These are phyloP conservation scores for Homalodisca vitripennis DNA, from an alignment of 1,140 invertebrate species.

Conservation along the genomic window DNA sequence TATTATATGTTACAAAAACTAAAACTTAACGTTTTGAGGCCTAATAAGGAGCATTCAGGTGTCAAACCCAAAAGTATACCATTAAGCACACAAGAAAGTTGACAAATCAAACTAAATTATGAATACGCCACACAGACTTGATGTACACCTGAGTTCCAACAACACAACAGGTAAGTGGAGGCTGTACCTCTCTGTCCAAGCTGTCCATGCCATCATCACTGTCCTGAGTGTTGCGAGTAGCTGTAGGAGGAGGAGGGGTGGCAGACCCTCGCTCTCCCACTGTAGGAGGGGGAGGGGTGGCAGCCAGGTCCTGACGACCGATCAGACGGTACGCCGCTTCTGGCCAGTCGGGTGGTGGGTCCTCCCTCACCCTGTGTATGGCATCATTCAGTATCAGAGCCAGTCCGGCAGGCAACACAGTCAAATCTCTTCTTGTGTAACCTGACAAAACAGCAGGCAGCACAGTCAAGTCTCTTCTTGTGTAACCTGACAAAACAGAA, in stretches of 20 bases:
- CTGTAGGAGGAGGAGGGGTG: conserved; percentile 34
- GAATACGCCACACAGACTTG: too few relatives aligned
- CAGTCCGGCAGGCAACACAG: conserved; percentile 72
- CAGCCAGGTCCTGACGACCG: conserved; percentile 73
- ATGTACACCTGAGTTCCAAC: too few relatives aligned
- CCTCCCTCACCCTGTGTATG: conserved; percentile 69
- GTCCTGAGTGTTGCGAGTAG: conserved; percentile 7
- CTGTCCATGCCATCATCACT: conserved; percentile 54
- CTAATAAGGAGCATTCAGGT: too few relatives aligned
- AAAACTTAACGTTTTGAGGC: too few relatives aligned
- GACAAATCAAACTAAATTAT: too few relatives aligned
- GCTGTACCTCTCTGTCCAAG: conserved; percentile 52
- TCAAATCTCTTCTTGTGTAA: conserved; percentile 68
- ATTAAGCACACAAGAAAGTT: too few relatives aligned
- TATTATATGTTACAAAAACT: too few relatives aligned
- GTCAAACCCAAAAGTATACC: too few relatives aligned
- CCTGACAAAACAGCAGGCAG: conserved; percentile 71
- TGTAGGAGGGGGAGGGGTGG: conserved; percentile 42
- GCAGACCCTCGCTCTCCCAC: conserved; percentile 47
- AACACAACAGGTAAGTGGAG: too few relatives aligned
- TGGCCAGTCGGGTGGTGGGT: conserved; percentile 77
- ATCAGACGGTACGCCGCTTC: conserved; percentile 72
- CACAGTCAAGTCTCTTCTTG: conserved; percentile 66
- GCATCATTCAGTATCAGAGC: conserved; percentile 72
- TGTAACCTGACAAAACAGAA: conserved; percentile 59